Evolutionary conservation across 2,113 vertebrate genomes (phyloP).

Genomic region (Podiceps cristatus): DNA sequence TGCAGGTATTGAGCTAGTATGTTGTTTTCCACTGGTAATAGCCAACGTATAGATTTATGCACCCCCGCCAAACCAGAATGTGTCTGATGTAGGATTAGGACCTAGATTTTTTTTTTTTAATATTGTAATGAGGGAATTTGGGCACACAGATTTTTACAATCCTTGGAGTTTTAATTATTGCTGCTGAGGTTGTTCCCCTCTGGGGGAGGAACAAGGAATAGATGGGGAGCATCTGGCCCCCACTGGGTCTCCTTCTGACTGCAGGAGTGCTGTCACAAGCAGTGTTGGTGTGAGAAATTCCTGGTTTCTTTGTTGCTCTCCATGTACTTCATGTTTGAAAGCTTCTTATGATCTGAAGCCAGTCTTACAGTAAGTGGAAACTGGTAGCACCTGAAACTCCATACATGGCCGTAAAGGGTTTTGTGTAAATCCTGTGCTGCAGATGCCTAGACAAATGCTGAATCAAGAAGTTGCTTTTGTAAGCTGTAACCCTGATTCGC

Average conservation of each 20-base stretch:
- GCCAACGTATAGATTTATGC: not conserved
- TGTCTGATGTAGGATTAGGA: not conserved
- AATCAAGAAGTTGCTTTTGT: conserved; percentile 8
- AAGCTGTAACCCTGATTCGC: not conserved
- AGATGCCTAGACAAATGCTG: not conserved
- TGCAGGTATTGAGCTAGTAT: accelerated
- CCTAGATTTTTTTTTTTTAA: not conserved
- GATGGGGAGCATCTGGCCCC: not conserved
- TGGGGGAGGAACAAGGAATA: no score
- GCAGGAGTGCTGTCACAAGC: not conserved
- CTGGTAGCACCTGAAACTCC: not conserved
- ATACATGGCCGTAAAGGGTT: not conserved
- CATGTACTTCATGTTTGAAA: not conserved
- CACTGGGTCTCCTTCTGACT: not conserved
- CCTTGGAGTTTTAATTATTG: not conserved
- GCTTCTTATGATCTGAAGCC: not conserved
- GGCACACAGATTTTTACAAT: conserved; percentile 5
- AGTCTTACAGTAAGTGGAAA: not conserved
- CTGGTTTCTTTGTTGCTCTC: not conserved
- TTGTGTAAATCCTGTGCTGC: not conserved
- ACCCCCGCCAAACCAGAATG: not conserved
- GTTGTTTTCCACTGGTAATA: not conserved
- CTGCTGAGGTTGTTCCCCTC: not conserved
- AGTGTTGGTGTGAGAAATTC: not conserved
- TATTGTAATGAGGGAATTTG: not conserved